Conservation (phyloP, 2,797 vertebrate genomes). For the Sarcoramphus papa region DNA sequence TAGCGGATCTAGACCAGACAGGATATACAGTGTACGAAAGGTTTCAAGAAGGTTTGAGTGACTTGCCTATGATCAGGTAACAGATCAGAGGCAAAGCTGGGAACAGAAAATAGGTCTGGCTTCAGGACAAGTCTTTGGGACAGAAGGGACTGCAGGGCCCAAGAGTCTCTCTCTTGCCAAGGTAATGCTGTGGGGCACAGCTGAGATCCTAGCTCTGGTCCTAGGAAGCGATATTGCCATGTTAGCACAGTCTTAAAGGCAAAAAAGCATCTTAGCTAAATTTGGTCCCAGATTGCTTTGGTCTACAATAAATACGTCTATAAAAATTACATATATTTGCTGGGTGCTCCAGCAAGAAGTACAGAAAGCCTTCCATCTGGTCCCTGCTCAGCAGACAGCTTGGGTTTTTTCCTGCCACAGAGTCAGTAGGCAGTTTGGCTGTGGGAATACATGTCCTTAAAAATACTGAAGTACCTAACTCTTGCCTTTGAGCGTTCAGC, state of each 20-base stretch:
- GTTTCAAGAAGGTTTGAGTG: neutral
- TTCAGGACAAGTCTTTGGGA: neutral
- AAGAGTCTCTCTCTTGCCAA: neutral
- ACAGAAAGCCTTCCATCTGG: conserved; percentile 24
- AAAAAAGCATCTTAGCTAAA: neutral
- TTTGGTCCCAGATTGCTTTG: neutral
- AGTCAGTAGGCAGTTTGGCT: conserved; percentile 4
- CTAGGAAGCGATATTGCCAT: neutral
- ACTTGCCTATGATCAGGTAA: neutral
- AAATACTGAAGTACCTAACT: neutral
- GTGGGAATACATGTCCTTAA: neutral
- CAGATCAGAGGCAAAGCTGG: neutral
- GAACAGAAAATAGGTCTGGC: neutral
- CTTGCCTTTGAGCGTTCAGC: neutral
- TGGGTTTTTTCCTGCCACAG: conserved; percentile 1
- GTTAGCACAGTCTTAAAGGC: neutral
- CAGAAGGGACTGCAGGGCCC: neutral
- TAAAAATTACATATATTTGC: conserved; percentile 4
- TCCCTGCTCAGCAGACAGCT: neutral
- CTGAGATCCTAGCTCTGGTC: neutral
- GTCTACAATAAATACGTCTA: neutral
- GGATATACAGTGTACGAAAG: neutral
- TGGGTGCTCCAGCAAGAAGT: neutral
- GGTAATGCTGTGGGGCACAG: neutral
- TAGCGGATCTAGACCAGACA: neutral